Evolutionary conservation across 2,113 vertebrate genomes (phyloP).

Genomic region (Ceuthmochares aereus): DNA sequence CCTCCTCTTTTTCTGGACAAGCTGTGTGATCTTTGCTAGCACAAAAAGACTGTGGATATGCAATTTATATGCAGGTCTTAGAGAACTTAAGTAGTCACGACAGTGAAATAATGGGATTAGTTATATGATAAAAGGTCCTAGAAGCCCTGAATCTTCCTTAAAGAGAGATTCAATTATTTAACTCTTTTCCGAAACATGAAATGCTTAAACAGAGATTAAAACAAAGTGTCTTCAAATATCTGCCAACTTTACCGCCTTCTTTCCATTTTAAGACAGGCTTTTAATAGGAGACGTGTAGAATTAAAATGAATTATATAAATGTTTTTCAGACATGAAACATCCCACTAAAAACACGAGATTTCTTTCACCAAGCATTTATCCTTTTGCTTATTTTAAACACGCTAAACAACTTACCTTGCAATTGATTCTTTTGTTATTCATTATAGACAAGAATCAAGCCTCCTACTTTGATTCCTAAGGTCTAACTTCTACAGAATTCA

Average conservation of each 20-base stretch:
- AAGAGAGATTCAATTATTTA: not conserved
- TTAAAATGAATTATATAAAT: not conserved
- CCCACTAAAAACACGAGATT: not conserved
- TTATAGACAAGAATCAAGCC: not conserved
- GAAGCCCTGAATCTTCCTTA: not conserved
- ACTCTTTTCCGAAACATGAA: not conserved
- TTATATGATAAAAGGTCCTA: not conserved
- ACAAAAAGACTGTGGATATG: not conserved
- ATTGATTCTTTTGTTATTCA: not conserved
- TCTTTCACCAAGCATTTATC: not conserved
- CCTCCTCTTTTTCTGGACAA: not conserved
- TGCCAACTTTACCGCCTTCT: not conserved
- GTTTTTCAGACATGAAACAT: not conserved
- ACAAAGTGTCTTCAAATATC: not conserved
- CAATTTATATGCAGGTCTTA: not conserved
- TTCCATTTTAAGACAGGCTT: not conserved
- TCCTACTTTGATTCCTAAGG: not conserved
- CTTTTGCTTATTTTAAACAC: not conserved
- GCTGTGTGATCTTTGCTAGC: not conserved
- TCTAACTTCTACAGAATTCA: not conserved
- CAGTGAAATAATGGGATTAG: not conserved
- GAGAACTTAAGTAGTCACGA: not conserved
- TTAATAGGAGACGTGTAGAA: not conserved
- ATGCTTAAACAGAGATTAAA: not conserved
- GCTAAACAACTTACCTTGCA: not conserved